Evolutionary conservation across 2,113 vertebrate genomes (phyloP).

Genomic region (Myrmophylax atrothorax): DNA sequence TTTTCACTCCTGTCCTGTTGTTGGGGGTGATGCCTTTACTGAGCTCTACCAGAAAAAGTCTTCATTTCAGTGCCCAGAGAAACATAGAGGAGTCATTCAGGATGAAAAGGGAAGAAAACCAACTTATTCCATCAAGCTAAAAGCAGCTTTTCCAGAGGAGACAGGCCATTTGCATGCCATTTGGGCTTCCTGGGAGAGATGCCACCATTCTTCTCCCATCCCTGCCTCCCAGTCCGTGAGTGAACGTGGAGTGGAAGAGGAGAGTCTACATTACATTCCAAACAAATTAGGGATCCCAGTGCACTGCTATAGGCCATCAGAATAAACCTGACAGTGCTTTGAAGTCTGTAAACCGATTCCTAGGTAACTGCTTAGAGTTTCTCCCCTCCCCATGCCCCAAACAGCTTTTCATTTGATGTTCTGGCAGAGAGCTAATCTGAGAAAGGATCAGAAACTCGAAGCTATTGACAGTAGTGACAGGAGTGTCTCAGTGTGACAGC

Average conservation of each 20-base stretch:
- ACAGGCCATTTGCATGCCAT: background rate
- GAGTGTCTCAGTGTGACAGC: conserved; percentile 82
- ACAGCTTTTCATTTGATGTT: conserved; percentile 75
- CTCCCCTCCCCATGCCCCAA: conserved; percentile 51
- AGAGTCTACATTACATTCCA: conserved; percentile 54
- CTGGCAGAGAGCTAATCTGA: conserved; percentile 72
- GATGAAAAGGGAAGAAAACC: conserved; percentile 51
- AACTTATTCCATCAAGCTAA: conserved; percentile 50
- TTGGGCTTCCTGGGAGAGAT: background rate
- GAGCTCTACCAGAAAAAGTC: background rate
- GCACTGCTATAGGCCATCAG: conserved; percentile 15
- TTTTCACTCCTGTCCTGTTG: background rate
- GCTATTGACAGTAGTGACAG: conserved; percentile 77
- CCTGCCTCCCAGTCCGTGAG: background rate
- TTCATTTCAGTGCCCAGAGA: background rate
- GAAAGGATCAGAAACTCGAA: conserved; percentile 78
- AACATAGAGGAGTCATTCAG: background rate
- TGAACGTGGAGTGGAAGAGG: background rate
- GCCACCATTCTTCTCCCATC: background rate
- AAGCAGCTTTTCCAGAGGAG: conserved; percentile 30
- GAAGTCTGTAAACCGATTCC: conserved; percentile 72
- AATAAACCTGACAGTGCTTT: conserved; percentile 68
- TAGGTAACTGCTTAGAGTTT: conserved; percentile 64
- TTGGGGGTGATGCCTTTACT: background rate
- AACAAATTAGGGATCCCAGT: conserved; percentile 3